Conservation (phyloP, 2,113 vertebrate genomes). For the Gymnogyps californianus region DNA sequence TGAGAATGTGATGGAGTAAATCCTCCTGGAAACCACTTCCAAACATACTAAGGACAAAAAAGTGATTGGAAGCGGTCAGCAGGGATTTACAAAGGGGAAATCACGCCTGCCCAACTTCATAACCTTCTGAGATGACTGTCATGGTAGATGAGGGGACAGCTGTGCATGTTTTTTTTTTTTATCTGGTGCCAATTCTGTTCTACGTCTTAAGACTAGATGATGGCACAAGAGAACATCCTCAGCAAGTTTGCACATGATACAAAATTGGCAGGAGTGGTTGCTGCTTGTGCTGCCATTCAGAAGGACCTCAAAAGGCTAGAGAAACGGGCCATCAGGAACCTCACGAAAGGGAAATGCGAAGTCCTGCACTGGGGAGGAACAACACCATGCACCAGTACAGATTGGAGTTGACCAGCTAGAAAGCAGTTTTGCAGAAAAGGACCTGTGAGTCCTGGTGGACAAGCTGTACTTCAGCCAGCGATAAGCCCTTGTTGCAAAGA, state of each 20-base stretch:
- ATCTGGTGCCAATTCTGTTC: neutral
- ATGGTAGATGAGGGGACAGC: neutral
- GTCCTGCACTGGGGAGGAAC: neutral
- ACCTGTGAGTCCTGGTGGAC: neutral
- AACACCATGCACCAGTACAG: accelerated
- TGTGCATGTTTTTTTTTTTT: neutral
- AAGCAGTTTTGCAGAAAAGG: neutral
- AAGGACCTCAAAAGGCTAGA: neutral
- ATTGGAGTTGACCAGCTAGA: neutral
- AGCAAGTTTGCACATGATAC: neutral
- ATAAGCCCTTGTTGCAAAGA: neutral
- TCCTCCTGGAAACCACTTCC: neutral
- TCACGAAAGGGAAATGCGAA: neutral
- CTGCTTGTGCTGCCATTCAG: neutral
- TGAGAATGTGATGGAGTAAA: neutral
- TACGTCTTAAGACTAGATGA: neutral
- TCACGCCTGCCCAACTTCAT: neutral
- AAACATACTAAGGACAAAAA: neutral
- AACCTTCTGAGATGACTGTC: neutral
- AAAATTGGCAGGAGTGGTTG: neutral
- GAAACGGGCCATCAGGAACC: neutral
- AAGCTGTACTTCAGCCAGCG: neutral
- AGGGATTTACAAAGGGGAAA: neutral
- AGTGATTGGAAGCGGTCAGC: neutral
- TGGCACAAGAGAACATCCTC: neutral